phyloP scores from a whole-genome alignment of 2,888 invertebrate species.

The Silvanus unidentatus region DNA sequence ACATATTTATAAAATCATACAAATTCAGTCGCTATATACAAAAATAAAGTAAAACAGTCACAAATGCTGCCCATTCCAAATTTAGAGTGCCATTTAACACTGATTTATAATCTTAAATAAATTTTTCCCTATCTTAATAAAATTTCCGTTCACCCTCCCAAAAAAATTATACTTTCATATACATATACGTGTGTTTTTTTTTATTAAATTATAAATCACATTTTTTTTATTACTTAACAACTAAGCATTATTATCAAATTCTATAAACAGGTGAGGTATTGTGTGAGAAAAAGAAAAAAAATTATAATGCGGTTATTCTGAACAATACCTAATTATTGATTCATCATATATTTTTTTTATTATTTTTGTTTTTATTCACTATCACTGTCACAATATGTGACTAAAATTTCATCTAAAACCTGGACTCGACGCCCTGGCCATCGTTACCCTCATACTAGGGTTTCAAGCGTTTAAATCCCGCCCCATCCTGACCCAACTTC shows the following conservation, averaged over 20 bases:
- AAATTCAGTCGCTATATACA: no score
- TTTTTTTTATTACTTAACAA: conserved; percentile 8
- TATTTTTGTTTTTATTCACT: conserved; percentile 1
- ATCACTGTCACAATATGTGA: conserved; percentile 29
- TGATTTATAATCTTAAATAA: no score
- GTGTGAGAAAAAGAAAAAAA: conserved; percentile 9
- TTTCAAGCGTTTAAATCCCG: conserved; percentile 72
- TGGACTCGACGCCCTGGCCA: conserved; percentile 34
- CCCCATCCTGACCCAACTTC: conserved; percentile 75
- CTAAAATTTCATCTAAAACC: conserved; percentile 29
- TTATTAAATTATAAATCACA: conserved; percentile 21
- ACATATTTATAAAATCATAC: not conserved
- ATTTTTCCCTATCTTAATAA: no score
- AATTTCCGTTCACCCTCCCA: no score
- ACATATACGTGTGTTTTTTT: no score
- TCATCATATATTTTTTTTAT: not conserved
- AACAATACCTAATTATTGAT: conserved; percentile 15
- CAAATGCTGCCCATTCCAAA: no score
- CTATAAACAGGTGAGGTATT: conserved; percentile 16
- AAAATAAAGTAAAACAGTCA: no score
- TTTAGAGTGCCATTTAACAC: no score
- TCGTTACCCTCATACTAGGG: conserved; percentile 51
- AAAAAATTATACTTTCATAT: conserved; percentile 4
- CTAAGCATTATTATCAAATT: not conserved
- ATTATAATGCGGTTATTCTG: not conserved